These are phyloP conservation scores for Cladorhizidae sp. DNA, from an alignment of 37 sponge, comb jelly and placozoan genomes.

Conservation along the genomic window DNA sequence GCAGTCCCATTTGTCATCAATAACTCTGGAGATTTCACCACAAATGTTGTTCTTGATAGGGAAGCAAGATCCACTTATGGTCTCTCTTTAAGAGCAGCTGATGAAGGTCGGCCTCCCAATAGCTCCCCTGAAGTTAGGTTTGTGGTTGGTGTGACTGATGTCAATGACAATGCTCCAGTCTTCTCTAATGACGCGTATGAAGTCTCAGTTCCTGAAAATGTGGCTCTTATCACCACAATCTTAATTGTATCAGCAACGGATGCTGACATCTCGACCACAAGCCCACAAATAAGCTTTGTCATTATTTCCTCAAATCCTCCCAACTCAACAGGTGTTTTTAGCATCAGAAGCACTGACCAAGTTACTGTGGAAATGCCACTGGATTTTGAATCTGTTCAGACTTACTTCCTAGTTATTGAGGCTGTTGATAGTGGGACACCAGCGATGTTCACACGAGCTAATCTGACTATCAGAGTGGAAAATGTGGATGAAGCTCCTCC, in stretches of 20 bases:
- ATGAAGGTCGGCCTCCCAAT: slow-evolving; percentile 37
- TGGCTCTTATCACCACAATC: not conserved
- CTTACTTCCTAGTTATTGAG: slow-evolving; percentile 25
- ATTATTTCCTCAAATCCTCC: slow-evolving; percentile 9
- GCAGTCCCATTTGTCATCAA: slow-evolving; percentile 17
- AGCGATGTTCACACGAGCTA: not conserved
- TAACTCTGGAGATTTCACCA: slow-evolving; percentile 9
- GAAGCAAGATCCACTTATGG: slow-evolving; percentile 5
- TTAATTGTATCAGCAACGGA: slow-evolving; percentile 24
- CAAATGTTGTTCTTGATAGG: slow-evolving; percentile 35
- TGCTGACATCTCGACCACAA: slow-evolving; percentile 27
- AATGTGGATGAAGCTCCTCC: slow-evolving; percentile 69
- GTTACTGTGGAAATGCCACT: slow-evolving; percentile 24
- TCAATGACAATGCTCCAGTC: slow-evolving; percentile 81
- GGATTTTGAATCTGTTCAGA: slow-evolving; percentile 54
- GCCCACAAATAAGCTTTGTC: slow-evolving; percentile 27
- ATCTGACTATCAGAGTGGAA: slow-evolving; percentile 35
- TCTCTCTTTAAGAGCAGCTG: slow-evolving; percentile 34
- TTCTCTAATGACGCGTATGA: slow-evolving; percentile 24
- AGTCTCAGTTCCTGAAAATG: slow-evolving; percentile 19
- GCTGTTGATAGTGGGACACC: slow-evolving; percentile 41
- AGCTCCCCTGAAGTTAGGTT: not conserved
- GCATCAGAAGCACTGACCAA: not conserved
- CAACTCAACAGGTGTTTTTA: slow-evolving; percentile 2
- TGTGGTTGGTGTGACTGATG: slow-evolving; percentile 31